These are phyloP conservation scores for Cephus runcator DNA, from an alignment of 2,888 invertebrate genomes.

Conservation along the genomic window DNA sequence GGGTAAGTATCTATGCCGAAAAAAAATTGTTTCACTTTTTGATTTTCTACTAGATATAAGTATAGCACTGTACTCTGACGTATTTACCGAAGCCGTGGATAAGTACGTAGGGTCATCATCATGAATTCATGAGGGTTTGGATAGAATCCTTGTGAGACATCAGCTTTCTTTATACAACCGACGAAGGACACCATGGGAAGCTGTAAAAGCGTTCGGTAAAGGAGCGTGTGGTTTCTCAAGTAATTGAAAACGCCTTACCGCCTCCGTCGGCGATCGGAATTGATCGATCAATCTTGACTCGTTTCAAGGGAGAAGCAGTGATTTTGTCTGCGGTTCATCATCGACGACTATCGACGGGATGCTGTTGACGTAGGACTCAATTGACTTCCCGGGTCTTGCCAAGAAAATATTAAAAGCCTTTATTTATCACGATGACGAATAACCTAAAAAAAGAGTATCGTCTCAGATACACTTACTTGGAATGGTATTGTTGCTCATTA, in stretches of 20 bases:
- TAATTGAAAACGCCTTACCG: conserved; percentile 44
- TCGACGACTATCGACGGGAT: neutral
- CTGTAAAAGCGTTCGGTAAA: conserved; percentile 35
- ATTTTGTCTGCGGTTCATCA: neutral
- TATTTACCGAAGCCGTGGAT: neutral
- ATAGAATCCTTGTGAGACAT: neutral
- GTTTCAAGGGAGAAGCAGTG: neutral
- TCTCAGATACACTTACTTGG: neutral
- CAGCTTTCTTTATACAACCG: neutral
- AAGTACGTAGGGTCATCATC: neutral
- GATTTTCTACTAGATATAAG: neutral
- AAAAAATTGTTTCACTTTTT: neutral
- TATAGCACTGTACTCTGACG: neutral
- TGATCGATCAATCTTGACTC: neutral
- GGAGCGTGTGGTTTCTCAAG: conserved; percentile 47
- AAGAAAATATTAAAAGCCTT: neutral
- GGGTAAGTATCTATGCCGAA: neutral
- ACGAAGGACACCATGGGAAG: conserved; percentile 26
- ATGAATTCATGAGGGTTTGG: neutral
- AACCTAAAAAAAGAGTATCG: neutral
- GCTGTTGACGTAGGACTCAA: neutral
- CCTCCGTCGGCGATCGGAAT: neutral
- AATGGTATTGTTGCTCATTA: neutral
- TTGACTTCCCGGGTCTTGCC: neutral
- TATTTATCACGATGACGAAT: neutral